phyloP scores from a whole-genome alignment of 2,888 invertebrate genomes.

The Amblyjoppa fuscipennis region DNA sequence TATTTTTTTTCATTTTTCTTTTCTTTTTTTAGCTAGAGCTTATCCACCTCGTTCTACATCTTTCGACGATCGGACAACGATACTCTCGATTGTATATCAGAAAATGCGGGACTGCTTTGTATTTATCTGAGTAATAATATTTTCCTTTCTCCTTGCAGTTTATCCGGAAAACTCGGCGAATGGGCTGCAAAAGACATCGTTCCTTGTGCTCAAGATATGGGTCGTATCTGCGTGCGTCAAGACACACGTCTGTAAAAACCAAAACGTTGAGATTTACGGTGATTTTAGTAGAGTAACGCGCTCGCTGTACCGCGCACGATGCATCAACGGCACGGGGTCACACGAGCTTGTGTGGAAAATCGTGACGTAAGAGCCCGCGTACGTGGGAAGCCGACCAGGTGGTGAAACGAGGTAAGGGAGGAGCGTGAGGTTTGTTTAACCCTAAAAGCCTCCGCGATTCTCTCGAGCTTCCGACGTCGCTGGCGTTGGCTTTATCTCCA shows the following conservation, averaged over 20 bases:
- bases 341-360: slow-evolving; percentile 48
- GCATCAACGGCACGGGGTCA: slow-evolving; percentile 8
- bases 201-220: background rate
- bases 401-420: slow-evolving; percentile 68
- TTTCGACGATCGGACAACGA: slow-evolving; percentile 23
- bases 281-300: background rate
- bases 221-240: background rate
- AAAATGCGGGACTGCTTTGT: background rate
- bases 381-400: slow-evolving; percentile 76
- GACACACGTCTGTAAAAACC: background rate
- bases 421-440: slow-evolving; percentile 77
- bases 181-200: background rate
- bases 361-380: slow-evolving; percentile 66
- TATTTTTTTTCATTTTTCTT: slow-evolving; percentile 34
- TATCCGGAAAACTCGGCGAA: background rate
- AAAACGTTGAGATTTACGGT: background rate
- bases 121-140: background rate
- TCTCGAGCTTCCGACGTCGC: background rate
- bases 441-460: slow-evolving; percentile 72
- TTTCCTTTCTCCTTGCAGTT: background rate
- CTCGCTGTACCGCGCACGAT: slow-evolving; percentile 11
- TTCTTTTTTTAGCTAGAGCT: slow-evolving; percentile 32
- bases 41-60: background rate
- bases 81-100: slow-evolving; percentile 22
- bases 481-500: background rate